Evolutionary conservation across 1,140 invertebrate species (phyloP).

Genomic region (Penaeus vannamei): DNA sequence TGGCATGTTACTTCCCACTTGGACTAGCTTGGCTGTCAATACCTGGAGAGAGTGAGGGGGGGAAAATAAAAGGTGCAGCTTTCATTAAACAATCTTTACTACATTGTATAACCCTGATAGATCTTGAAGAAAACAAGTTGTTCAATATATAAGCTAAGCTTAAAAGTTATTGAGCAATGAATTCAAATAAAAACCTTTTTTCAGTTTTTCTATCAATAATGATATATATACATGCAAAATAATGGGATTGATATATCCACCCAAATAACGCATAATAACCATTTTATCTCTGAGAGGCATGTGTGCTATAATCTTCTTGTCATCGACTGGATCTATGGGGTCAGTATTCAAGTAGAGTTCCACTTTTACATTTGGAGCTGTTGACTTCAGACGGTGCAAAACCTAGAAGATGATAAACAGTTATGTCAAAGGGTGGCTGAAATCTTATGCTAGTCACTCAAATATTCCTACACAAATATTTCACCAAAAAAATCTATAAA

Average conservation of each 20-base stretch:
- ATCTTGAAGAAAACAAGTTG: too few relatives aligned
- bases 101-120: too few relatives aligned
- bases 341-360: constrained; percentile 94
- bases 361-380: constrained; percentile 79
- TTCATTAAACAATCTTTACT: not conserved
- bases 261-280: constrained; percentile 73
- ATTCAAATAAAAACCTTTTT: not conserved
- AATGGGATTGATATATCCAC: not conserved
- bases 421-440: too few relatives aligned
- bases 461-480: not conserved
- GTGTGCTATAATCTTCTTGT: constrained; percentile 89
- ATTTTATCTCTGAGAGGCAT: constrained; percentile 92
- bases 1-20: constrained; percentile 85
- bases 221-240: not conserved
- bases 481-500: not conserved
- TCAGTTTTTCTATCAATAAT: not conserved
- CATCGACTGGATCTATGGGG: constrained; percentile 87
- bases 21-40: constrained; percentile 88
- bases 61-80: not conserved
- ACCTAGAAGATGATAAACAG: constrained; percentile 74
- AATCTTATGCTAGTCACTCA: not conserved
- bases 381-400: constrained; percentile 81
- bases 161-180: not conserved
- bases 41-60: constrained; percentile 74
- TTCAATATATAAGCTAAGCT: not conserved